Evolutionary conservation across 2,797 vertebrate genomes (phyloP).

Genomic region (Tapera naevia): DNA sequence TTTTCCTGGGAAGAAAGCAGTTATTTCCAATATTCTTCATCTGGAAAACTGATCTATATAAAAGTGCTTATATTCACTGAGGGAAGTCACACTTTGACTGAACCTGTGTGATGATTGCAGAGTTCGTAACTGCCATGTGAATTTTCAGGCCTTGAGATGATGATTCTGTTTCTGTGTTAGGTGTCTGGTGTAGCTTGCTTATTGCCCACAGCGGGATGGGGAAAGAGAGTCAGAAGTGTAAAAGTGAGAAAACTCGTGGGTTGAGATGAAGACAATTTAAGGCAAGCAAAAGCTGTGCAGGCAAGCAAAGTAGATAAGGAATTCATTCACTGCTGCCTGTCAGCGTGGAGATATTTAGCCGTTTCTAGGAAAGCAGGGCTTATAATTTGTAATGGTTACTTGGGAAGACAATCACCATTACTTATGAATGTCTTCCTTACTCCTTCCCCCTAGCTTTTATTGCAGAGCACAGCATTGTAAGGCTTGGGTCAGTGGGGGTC

Average conservation of each 20-base stretch:
- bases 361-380: background rate
- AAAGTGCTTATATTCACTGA: fast-evolving
- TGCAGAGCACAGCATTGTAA: background rate
- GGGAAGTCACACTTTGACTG: background rate
- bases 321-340: background rate
- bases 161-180: background rate
- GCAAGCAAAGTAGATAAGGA: background rate
- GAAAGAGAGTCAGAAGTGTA: background rate
- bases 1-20: background rate
- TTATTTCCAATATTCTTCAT: background rate
- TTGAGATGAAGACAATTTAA: background rate
- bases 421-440: fast-evolving
- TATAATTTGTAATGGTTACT: fast-evolving
- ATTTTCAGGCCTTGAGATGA: background rate
- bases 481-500: background rate
- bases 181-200: background rate
- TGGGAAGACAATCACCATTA: background rate
- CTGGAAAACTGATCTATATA: background rate
- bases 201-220: background rate
- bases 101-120: fast-evolving
- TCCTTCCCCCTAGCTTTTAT: background rate
- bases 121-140: background rate
- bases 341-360: fast-evolving
- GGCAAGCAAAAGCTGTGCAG: no score
- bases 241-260: background rate